Conservation (phyloP, 1,140 invertebrate genomes). For the Semibalanus balanoides region DNA sequence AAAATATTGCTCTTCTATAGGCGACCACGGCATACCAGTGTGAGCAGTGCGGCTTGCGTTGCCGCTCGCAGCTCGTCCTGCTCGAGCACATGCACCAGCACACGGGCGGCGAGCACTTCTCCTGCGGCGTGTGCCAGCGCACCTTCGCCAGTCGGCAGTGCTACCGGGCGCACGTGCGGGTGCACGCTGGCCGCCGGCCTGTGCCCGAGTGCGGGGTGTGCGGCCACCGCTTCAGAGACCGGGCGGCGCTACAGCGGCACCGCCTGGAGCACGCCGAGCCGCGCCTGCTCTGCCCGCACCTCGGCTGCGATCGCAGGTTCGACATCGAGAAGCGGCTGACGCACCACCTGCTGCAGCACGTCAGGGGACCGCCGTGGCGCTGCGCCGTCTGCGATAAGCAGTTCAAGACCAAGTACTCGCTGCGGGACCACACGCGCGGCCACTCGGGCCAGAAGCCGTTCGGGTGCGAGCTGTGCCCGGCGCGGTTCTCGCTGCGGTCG, state of each 20-base stretch:
- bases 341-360: not conserved
- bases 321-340: not conserved
- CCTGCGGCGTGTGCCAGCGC: not conserved
- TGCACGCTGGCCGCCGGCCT: not conserved
- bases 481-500: constrained; percentile 26
- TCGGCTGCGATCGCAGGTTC: not conserved
- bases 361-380: not conserved
- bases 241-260: not conserved
- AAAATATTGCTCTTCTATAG: too few species aligned
- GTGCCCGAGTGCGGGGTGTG: not conserved
- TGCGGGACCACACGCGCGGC: constrained; percentile 58
- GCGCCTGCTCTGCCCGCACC: not conserved
- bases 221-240: too few species aligned
- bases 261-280: not conserved
- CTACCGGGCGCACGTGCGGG: not conserved
- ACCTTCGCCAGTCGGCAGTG: not conserved
- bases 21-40: not conserved
- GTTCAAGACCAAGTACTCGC: constrained; percentile 51
- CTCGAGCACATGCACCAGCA: not conserved
- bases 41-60: not conserved
- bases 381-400: constrained; percentile 42
- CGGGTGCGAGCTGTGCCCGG: constrained; percentile 30
- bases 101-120: not conserved
- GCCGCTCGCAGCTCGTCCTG: not conserved
- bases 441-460: constrained; percentile 48